phyloP scores from a whole-genome alignment of 2,888 invertebrate species.

The Antitype chi region DNA sequence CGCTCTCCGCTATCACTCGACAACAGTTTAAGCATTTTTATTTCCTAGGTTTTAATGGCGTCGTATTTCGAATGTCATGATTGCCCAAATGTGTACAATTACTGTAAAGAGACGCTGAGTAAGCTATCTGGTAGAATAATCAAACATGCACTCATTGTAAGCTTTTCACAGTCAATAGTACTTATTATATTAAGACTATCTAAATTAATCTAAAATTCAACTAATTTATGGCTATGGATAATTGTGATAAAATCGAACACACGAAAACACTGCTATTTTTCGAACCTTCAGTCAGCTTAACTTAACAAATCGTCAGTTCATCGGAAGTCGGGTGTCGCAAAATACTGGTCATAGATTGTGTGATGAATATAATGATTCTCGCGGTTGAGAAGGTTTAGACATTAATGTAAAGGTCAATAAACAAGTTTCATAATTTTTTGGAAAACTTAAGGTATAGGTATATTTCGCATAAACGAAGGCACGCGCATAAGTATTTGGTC shows the following conservation, averaged over 20 bases:
- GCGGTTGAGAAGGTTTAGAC: background rate
- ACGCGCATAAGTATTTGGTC: background rate
- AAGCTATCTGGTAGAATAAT: background rate
- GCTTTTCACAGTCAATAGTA: background rate
- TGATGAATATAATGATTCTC: background rate
- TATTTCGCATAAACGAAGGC: background rate
- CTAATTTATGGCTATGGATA: background rate
- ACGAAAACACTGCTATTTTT: background rate
- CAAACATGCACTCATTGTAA: too few species aligned
- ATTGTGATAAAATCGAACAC: background rate
- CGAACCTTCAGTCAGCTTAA: background rate
- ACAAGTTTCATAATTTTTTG: background rate
- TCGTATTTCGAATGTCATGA: background rate
- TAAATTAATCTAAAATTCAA: background rate
- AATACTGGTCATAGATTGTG: background rate
- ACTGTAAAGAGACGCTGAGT: background rate
- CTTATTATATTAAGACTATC: background rate
- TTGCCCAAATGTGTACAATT: background rate
- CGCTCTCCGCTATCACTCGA: background rate
- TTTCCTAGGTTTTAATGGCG: background rate
- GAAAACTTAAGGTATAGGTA: background rate
- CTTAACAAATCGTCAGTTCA: background rate
- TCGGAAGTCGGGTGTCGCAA: background rate
- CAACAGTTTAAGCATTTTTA: background rate
- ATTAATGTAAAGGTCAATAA: constrained; percentile 1